These are phyloP conservation scores for Dendrolimus kikuchii DNA, from an alignment of 1,140 invertebrate species.

Conservation along the genomic window DNA sequence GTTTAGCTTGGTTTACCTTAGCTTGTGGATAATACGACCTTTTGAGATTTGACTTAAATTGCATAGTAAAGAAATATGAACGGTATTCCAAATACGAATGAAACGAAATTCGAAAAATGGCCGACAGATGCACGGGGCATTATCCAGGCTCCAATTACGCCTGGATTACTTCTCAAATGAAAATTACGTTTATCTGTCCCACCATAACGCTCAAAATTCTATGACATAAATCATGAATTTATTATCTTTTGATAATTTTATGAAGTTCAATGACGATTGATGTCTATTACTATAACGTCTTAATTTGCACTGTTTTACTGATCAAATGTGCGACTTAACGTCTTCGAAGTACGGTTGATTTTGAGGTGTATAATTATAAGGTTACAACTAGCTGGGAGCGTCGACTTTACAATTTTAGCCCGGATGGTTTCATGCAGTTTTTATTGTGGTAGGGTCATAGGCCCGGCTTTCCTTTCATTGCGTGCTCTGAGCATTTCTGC, in stretches of 20 bases:
- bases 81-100: constrained; percentile 32
- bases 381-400: constrained; percentile 42
- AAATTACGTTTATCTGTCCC: constrained; percentile 21
- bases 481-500: constrained; percentile 32
- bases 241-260: constrained; percentile 19
- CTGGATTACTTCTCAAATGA: constrained; percentile 20
- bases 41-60: constrained; percentile 3
- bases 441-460: constrained; percentile 65
- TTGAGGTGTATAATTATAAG: constrained; percentile 26
- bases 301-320: constrained; percentile 11
- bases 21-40: constrained; percentile 14
- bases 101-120: constrained; percentile 42
- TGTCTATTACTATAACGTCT: constrained; percentile 33
- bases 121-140: constrained; percentile 36
- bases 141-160: constrained; percentile 41
- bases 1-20: constrained; percentile 10
- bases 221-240: too few relatives aligned
- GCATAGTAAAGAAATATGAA: constrained; percentile 30
- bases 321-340: constrained; percentile 19
- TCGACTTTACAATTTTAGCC: constrained; percentile 66
- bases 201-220: constrained; percentile 8
- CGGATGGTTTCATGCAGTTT: constrained; percentile 63
- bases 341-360: constrained; percentile 15
- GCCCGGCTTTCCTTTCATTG: constrained; percentile 43
- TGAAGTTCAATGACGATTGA: constrained; percentile 42